A percentile compares a stretch with the other conserved stretches of the same genome.
Conservation (phyloP, 2,888 invertebrate genomes). For the Leptopilina drosophilae region DNA sequence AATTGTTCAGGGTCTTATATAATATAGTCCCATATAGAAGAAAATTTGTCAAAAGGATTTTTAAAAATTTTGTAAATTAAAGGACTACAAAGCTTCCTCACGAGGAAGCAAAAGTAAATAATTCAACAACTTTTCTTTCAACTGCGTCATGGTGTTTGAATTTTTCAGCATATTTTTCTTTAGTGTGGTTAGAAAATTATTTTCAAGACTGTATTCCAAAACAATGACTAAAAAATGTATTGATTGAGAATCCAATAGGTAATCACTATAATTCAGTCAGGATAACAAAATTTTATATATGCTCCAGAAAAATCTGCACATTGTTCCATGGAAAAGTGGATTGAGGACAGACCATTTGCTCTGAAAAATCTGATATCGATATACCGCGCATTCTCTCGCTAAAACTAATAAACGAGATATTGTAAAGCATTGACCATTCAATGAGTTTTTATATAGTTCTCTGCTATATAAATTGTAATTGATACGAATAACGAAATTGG, state of each 20-base stretch:
- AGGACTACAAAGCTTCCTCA: no score
- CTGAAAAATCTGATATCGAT: constrained; percentile 32
- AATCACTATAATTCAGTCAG: constrained; percentile 32
- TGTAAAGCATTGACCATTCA: constrained; percentile 13
- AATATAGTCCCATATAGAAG: no score
- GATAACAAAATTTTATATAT: constrained; percentile 26
- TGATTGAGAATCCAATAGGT: constrained; percentile 16
- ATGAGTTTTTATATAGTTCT: constrained; percentile 29
- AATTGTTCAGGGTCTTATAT: no score
- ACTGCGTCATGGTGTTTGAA: no score
- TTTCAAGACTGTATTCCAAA: background rate
- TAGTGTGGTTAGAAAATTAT: no score
- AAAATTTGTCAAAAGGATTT: no score
- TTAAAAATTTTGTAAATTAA: no score
- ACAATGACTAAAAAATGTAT: background rate
- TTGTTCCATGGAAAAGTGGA: constrained; percentile 19
- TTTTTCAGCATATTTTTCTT: no score
- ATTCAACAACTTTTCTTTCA: no score
- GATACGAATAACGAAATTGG: background rate
- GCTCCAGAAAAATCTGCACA: background rate
- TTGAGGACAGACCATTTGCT: constrained; percentile 14
- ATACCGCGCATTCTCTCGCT: background rate
- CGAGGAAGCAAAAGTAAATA: no score
- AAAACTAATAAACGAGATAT: constrained; percentile 29
- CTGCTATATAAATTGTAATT: constrained; percentile 14